Evolutionary conservation across 2,113 vertebrate species (phyloP), one percentile per base, ranked within the genome.

Genomic region (Strigops habroptila): DNA sequence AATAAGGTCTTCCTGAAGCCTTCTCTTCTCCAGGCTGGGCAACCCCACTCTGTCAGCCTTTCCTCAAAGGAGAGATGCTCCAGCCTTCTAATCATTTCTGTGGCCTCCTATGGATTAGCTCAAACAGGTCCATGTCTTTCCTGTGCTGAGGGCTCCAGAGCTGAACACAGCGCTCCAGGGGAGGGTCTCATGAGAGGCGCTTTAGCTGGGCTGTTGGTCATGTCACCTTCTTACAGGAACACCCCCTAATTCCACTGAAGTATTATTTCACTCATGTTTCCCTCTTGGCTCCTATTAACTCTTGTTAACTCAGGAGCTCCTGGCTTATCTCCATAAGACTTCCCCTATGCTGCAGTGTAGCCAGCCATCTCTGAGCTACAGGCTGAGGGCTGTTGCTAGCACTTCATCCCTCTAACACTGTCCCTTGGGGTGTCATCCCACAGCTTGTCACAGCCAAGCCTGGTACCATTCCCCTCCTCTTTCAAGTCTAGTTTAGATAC

Each of bases 401-500:
- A 59, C 22, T 59, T 59, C 57, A 59, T 35, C 22, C 33, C 33
- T 35, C 33, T 35, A 59, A 35, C 57, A 14, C 21, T 24, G 57
- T 35, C 14, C 9, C 27, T 39, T 8, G 27, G 19, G 6, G 35
- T 52, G 35, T 39, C 35, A 30, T 9, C 69, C 27, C 35, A 30
- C 44, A 68, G 33, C 37, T 13, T 28, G 15, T 31, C 22, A 6
- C 14, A 41, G 59, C 25, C 18, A 1, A 10, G 31, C 11, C 52
- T 64, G 17, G 10, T 27, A 35, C 49, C 62, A 43, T 3, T 23
- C 9, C 43, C 18, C 51, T 27, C 35, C 49, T 41, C 23, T 15
- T 70, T 70, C 51, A 28, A 24, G 17, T 3, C 10, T 30, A 8
- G 2, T 1, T 15, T 12, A n/a, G 35, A 9, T 21, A 5, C 1